phyloP scores from a whole-genome alignment of 2,797 vertebrate species.

The Oreortyx pictus region DNA sequence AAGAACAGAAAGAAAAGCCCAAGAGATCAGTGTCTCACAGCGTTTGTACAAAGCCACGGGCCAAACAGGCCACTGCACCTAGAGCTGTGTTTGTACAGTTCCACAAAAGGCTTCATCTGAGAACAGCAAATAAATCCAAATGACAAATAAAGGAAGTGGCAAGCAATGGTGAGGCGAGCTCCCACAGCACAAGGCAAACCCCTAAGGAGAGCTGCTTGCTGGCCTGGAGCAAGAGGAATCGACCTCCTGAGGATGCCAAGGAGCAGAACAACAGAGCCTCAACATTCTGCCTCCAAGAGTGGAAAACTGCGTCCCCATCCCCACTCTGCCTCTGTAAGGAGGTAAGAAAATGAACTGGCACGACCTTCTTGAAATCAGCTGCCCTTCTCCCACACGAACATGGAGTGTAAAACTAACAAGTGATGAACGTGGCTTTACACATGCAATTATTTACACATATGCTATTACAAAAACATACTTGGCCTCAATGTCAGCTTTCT shows the following conservation, averaged over 20 bases:
- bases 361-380: not conserved
- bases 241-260: not conserved
- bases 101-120: not conserved
- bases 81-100: not conserved
- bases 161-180: not conserved
- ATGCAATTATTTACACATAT: constrained; percentile 63
- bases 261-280: not conserved
- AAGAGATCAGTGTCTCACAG: not conserved
- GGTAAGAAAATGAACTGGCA: not conserved
- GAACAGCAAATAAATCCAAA: not conserved
- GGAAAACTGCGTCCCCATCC: accelerated
- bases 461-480: constrained; percentile 86
- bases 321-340: not conserved
- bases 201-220: not conserved
- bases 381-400: not conserved
- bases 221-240: constrained; percentile 12
- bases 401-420: constrained; percentile 37
- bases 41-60: not conserved
- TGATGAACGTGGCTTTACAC: constrained; percentile 19
- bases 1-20: constrained; percentile 10
- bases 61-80: not conserved
- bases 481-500: constrained; percentile 98
- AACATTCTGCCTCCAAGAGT: not conserved
- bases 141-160: not conserved
- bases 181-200: not conserved